Evolutionary conservation across 2,888 invertebrate genomes (phyloP).

Genomic region (Fabriciana adippe): DNA sequence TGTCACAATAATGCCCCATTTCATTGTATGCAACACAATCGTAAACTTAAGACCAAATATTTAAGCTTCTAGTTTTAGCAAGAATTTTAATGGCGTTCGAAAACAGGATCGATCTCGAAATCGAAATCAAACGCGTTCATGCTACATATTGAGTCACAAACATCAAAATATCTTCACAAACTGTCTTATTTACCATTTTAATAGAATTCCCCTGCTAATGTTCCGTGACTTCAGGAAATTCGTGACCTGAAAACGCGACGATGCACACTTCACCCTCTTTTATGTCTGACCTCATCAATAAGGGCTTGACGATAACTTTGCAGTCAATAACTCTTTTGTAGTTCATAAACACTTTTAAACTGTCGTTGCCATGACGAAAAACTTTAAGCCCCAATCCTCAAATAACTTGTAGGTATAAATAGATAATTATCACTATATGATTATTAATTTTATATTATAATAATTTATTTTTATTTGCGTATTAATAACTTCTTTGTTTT

Average conservation of each 20-base stretch:
- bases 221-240: constrained; percentile 30
- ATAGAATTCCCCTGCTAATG: neutral
- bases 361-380: neutral
- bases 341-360: constrained; percentile 19
- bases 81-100: too few relatives aligned
- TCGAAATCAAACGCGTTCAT: too few relatives aligned
- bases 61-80: neutral
- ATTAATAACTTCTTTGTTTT: too few relatives aligned
- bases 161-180: too few relatives aligned
- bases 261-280: constrained; percentile 54
- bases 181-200: neutral
- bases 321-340: constrained; percentile 11
- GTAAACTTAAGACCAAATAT: neutral
- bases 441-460: too few relatives aligned
- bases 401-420: too few relatives aligned
- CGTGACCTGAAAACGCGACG: constrained; percentile 67
- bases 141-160: too few relatives aligned
- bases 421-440: too few relatives aligned
- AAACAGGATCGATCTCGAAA: too few relatives aligned
- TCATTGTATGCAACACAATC: neutral
- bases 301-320: constrained; percentile 9
- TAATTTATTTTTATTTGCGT: too few relatives aligned
- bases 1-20: neutral
- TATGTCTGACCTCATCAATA: constrained; percentile 21
- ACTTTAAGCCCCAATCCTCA: neutral